phyloP scores from a whole-genome alignment of 2,797 vertebrate species.

The Strix occidentalis region DNA sequence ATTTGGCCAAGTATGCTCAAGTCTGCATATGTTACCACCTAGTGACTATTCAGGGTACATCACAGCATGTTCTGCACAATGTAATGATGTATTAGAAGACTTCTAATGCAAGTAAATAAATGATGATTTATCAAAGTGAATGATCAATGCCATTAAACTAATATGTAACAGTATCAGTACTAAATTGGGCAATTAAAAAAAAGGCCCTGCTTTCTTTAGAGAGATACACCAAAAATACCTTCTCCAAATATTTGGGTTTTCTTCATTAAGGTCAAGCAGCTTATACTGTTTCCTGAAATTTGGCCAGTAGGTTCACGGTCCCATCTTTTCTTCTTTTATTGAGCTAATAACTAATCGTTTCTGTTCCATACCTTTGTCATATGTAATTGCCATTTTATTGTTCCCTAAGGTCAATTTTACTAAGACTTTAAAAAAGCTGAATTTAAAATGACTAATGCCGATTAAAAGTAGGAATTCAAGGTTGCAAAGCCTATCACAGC shows the following conservation, averaged over 20 bases:
- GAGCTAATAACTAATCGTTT: constrained; percentile 70
- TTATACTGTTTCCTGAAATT: constrained; percentile 48
- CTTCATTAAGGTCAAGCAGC: constrained; percentile 34
- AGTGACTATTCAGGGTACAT: constrained; percentile 20
- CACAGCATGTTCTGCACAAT: constrained; percentile 7
- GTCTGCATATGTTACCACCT: constrained; percentile 18
- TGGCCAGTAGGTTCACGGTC: constrained; percentile 46
- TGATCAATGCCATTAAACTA: constrained; percentile 60
- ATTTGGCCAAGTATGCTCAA: neutral
- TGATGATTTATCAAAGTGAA: constrained; percentile 30
- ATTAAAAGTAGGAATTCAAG: constrained; percentile 66
- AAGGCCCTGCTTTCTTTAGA: constrained; percentile 30
- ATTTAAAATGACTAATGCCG: constrained; percentile 70
- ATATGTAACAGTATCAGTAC: constrained; percentile 34
- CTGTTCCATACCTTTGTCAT: constrained; percentile 68
- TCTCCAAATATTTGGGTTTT: constrained; percentile 61
- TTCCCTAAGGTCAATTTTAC: constrained; percentile 68
- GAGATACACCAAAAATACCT: constrained; percentile 47
- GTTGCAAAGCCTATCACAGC: constrained; percentile 49
- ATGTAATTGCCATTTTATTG: constrained; percentile 75
- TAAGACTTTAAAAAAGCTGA: constrained; percentile 72
- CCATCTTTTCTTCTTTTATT: constrained; percentile 72
- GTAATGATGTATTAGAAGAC: constrained; percentile 15
- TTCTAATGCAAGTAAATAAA: constrained; percentile 62
- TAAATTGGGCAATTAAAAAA: constrained; percentile 47